These are phyloP conservation scores for Archips xylosteana DNA, from an alignment of 2,888 invertebrate species.

Conservation along the genomic window DNA sequence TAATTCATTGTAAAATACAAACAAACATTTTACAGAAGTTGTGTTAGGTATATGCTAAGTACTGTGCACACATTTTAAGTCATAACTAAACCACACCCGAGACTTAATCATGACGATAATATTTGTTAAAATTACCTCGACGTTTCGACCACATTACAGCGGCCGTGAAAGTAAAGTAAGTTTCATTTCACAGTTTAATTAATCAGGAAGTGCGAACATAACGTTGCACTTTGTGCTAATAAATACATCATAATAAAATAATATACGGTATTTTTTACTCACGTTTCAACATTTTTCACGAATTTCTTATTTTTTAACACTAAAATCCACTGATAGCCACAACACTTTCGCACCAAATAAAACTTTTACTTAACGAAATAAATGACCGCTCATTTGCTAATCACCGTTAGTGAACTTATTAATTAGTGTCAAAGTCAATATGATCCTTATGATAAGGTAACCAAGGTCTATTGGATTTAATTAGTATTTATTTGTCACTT, in stretches of 20 bases:
- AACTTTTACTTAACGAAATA: conserved; percentile 1
- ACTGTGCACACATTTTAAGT: too few species aligned
- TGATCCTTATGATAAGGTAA: background rate
- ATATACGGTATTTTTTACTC: background rate
- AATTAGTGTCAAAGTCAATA: background rate
- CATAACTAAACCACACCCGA: too few species aligned
- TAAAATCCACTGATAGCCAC: background rate
- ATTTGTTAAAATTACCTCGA: too few species aligned
- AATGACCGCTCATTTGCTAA: background rate
- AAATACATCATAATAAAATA: background rate
- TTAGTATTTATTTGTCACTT: background rate
- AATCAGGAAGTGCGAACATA: too few species aligned
- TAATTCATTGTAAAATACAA: too few species aligned
- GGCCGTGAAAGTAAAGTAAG: too few species aligned
- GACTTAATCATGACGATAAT: too few species aligned
- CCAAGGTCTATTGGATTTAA: conserved; percentile 8
- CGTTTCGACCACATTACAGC: too few species aligned
- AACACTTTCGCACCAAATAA: background rate
- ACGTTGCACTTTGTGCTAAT: too few species aligned
- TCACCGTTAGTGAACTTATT: background rate
- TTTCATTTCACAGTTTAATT: too few species aligned
- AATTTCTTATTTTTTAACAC: background rate
- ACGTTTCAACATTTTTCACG: background rate
- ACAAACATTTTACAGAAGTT: too few species aligned
- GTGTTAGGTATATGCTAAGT: too few species aligned